Percentiles rank a stretch among this genome's conserved stretches.
phyloP scores from a whole-genome alignment of 1,140 invertebrate genomes.

The Varroa destructor region DNA sequence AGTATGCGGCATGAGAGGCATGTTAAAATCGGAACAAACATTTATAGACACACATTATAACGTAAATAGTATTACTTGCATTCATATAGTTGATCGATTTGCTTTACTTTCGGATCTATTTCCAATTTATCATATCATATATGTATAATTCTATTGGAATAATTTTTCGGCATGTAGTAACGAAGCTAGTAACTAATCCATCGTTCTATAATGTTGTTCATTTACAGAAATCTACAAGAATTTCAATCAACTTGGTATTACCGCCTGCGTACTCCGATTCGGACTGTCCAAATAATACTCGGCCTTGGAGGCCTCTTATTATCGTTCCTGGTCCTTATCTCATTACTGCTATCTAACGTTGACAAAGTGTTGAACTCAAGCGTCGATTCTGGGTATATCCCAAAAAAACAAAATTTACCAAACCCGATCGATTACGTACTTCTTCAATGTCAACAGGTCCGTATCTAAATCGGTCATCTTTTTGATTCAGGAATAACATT shows the following conservation, averaged over 20 bases:
- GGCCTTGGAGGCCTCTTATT: neutral
- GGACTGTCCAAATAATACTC: neutral
- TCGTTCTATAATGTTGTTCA: too few species aligned
- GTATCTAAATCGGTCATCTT: neutral
- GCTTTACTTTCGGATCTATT: neutral
- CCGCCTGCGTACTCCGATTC: neutral
- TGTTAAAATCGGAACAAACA: neutral
- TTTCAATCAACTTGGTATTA: conserved; percentile 13
- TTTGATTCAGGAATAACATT: too few species aligned
- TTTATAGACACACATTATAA: too few species aligned
- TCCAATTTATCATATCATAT: neutral
- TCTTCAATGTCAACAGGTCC: conserved; percentile 8
- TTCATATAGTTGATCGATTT: neutral
- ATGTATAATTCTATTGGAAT: too few species aligned
- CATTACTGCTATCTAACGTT: conserved; percentile 15
- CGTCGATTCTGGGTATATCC: conserved; percentile 5
- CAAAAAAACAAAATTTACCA: neutral
- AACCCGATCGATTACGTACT: conserved; percentile 21
- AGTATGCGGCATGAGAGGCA: conserved; percentile 2
- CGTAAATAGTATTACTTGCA: too few species aligned
- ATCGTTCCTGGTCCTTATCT: neutral
- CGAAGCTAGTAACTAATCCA: too few species aligned
- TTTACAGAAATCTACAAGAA: neutral
- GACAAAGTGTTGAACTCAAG: conserved; percentile 15
- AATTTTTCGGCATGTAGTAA: too few species aligned